Base-by-base conservation (phyloP, 2,888 invertebrate species). In the Creontiades dilutus region DNA sequence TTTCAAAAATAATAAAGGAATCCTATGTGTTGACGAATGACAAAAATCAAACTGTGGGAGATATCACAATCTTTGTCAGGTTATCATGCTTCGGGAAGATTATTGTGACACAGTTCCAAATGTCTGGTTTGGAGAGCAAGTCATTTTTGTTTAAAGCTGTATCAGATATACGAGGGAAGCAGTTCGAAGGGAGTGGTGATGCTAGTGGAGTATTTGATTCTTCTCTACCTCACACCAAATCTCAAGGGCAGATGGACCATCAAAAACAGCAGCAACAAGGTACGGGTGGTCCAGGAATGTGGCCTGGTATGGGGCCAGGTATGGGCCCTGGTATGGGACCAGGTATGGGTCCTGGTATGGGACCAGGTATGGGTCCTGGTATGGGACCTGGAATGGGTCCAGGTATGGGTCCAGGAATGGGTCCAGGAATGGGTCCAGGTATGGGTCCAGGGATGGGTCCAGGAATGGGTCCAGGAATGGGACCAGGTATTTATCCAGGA, bases 1-100 rank as follows among this genome's bases (percentile, higher is more conserved):
- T 90, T 27, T 86, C 90, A 9, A 91, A 89, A 85, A 90, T 90
- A 16, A 90, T 89, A 9, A 91, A 88, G 27, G 91, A 91, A 27
- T 90, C 89, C 0, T 91, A 90, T 75, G 82, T 89, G 0, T 28
- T 92, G 23, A 46, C 92, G 48, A 89, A 91, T n/a, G 88, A 91
- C 9, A 91, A 80, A 16, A 92, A 92, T 16, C 91, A 92, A 0
- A 92, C 57, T 19, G 86, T 92, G 7, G 93, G 93, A 75, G 92
- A 91, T n/a, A 92, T 93, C 47, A 91, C 92, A 9, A 90, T 93
- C 1, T 93, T 93, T 76, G 80, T 93, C 2, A 90, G 93, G 80
- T 91, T 93, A 0, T 92, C 93, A 1, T 93, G 93, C 85, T 92
- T 92, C 90, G 93, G 93, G 5, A 92, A 92, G 88, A 92, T 92